phyloP scores from a whole-genome alignment of 2,113 vertebrate species.

The Xenopus tropicalis region UCB_Xtro_10.0 CM004450.2:132377001-132377500 shows the following conservation, averaged over 20 bases:
- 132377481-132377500: not conserved
- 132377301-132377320: constrained; percentile 38
- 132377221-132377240: not conserved
- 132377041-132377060: too few species aligned
- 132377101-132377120: too few species aligned
- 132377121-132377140: too few species aligned
- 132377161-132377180: too few species aligned
- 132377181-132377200: too few species aligned
- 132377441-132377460: not conserved
- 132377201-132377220: too few species aligned
- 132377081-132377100: too few species aligned
- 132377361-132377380: not conserved
- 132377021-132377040: too few species aligned
- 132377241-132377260: not conserved
- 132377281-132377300: constrained; percentile 25
- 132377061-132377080: too few species aligned
- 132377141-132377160: too few species aligned
- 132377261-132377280: not conserved
- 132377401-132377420: not conserved
- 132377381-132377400: constrained; percentile 13
- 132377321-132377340: constrained; percentile 11
- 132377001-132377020: too few species aligned
- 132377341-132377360: constrained; percentile 34
- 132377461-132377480: constrained; percentile 4
- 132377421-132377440: not conserved